Evolutionary conservation across 2,888 invertebrate genomes (phyloP).

Genomic region (Timema podura): DNA sequence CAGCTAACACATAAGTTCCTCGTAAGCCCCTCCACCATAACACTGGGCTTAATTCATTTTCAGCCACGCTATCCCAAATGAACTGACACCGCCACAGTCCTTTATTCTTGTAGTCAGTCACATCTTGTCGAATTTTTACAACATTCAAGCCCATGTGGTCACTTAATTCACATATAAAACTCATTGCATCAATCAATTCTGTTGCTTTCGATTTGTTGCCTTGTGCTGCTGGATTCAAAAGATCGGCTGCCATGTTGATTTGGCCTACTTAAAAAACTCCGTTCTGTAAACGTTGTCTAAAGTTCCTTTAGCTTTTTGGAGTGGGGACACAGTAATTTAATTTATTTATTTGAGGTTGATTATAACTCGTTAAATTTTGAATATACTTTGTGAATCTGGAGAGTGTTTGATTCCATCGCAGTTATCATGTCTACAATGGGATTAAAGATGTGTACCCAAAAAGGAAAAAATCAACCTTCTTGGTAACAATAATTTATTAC

Average conservation of each 20-base stretch:
- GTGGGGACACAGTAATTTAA: too few relatives aligned
- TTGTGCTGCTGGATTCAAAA: slow-evolving; percentile 10
- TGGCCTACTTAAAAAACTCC: background rate
- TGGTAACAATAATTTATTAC: too few relatives aligned
- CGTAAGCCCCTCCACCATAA: slow-evolving; percentile 8
- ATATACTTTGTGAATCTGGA: too few relatives aligned
- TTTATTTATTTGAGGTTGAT: too few relatives aligned
- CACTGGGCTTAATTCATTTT: slow-evolving; percentile 1
- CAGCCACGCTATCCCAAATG: slow-evolving; percentile 7
- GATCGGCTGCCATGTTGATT: slow-evolving; percentile 7
- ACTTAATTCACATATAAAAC: slow-evolving; percentile 13
- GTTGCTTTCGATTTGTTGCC: background rate
- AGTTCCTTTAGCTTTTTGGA: slow-evolving; percentile 10
- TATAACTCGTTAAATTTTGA: too few relatives aligned
- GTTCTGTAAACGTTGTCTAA: background rate
- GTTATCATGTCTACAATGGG: too few relatives aligned
- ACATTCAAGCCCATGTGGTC: background rate
- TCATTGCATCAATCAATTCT: slow-evolving; percentile 4
- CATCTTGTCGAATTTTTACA: background rate
- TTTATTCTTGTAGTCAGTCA: slow-evolving; percentile 14
- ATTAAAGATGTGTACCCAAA: too few relatives aligned
- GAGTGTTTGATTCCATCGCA: too few relatives aligned
- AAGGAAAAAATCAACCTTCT: too few relatives aligned
- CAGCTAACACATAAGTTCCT: slow-evolving; percentile 11
- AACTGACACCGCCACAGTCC: background rate